Conservation (phyloP, 2,797 vertebrate species). For the Danio choprae region DNA sequence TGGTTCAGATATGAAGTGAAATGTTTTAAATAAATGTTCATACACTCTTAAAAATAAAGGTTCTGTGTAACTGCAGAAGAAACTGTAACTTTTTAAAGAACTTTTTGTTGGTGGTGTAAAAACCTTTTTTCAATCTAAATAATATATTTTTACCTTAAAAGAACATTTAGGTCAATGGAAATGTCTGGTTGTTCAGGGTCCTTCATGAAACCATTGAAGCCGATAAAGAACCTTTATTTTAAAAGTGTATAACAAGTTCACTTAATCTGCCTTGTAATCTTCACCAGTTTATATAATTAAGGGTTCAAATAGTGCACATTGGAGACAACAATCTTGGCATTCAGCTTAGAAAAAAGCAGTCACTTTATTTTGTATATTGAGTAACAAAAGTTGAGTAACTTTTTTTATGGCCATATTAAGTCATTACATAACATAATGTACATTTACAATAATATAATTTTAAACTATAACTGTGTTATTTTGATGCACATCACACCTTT, state of each 20-base stretch:
- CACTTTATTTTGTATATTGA: conserved; percentile 37
- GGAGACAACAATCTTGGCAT: conserved; percentile 6
- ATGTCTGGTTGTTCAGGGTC: too few species aligned
- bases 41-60: too few species aligned
- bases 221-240: too few species aligned
- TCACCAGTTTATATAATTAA: conserved; percentile 10
- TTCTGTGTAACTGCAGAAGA: too few species aligned
- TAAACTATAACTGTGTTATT: conserved; percentile 1
- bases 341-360: not conserved
- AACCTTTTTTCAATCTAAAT: too few species aligned
- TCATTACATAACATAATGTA: conserved; percentile 52
- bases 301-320: not conserved
- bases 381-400: conserved; percentile 25
- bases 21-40: not conserved
- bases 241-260: not conserved
- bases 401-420: conserved; percentile 46
- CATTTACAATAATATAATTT: conserved; percentile 23
- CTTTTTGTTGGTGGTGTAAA: too few species aligned
- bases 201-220: too few species aligned
- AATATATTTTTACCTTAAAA: too few species aligned
- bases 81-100: too few species aligned
- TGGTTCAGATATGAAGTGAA: not conserved
- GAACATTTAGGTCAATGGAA: too few species aligned
- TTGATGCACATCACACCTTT: not conserved
- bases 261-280: not conserved